Conservation (phyloP, 2,113 vertebrate species). For the Uria aalge region DNA sequence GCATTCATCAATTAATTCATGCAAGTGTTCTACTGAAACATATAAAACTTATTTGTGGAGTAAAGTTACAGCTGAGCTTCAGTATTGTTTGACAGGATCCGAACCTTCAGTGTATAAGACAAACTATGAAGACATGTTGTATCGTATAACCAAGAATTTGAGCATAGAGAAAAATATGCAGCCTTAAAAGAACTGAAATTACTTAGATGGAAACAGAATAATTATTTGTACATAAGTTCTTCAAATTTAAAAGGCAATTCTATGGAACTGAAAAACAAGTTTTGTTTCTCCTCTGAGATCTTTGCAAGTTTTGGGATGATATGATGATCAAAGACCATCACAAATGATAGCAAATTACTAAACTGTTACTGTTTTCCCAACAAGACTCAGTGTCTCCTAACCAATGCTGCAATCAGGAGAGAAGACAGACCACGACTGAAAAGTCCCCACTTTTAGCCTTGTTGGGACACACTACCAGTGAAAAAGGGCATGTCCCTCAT, state of each 20-base stretch:
- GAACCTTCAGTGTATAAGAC: not conserved
- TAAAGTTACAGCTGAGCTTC: not conserved
- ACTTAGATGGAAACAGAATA: not conserved
- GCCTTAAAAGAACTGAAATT: not conserved
- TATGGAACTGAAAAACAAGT: not conserved
- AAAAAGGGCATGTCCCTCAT: not conserved
- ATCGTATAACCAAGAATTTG: not conserved
- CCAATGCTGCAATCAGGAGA: not conserved
- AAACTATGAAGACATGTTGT: not conserved
- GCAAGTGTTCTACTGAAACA: not conserved
- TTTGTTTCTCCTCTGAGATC: not conserved
- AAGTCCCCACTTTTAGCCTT: not conserved
- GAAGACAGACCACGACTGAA: not conserved
- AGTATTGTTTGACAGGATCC: not conserved
- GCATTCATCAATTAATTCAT: not conserved
- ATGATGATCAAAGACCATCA: not conserved
- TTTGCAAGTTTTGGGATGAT: not conserved
- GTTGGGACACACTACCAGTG: not conserved
- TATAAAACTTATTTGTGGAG: not conserved
- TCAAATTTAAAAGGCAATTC: not conserved
- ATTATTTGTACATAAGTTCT: not conserved
- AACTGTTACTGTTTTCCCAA: not conserved
- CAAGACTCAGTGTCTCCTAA: not conserved
- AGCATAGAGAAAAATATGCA: not conserved
- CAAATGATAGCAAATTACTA: not conserved